phyloP scores from a whole-genome alignment of 2,113 vertebrate species.

The Capricornis sumatraensis region DNA sequence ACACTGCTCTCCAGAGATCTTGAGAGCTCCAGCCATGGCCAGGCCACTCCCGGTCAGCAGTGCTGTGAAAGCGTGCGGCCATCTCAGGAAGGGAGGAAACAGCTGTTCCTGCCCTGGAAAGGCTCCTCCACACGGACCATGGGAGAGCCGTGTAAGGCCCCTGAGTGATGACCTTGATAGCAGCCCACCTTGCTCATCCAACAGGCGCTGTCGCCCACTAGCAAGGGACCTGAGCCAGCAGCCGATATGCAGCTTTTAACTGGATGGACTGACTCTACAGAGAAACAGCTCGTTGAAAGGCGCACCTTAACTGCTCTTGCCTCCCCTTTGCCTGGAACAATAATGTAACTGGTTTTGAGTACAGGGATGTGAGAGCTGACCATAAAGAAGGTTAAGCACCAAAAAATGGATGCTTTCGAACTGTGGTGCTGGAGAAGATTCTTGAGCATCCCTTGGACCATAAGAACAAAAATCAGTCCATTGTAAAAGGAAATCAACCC shows the following conservation, averaged over 20 bases:
- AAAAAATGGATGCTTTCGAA: not conserved
- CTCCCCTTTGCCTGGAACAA: not conserved
- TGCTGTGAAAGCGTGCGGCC: fast-evolving
- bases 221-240: not conserved
- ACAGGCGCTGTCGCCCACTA: not conserved
- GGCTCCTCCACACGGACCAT: not conserved
- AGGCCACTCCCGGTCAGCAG: not conserved
- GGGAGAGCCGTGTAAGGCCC: not conserved
- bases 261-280: not conserved
- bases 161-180: not conserved
- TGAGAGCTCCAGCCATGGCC: not conserved
- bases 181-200: not conserved
- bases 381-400: not conserved
- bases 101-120: not conserved
- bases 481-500: not conserved
- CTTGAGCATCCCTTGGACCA: not conserved
- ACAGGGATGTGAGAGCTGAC: not conserved
- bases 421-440: not conserved
- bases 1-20: not conserved
- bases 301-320: too few species aligned
- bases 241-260: not conserved
- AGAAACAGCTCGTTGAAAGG: too few species aligned
- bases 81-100: not conserved
- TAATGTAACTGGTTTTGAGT: not conserved
- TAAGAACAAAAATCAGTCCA: not conserved